phyloP scores from a whole-genome alignment of 2,797 vertebrate genomes.

The Alca torda region DNA sequence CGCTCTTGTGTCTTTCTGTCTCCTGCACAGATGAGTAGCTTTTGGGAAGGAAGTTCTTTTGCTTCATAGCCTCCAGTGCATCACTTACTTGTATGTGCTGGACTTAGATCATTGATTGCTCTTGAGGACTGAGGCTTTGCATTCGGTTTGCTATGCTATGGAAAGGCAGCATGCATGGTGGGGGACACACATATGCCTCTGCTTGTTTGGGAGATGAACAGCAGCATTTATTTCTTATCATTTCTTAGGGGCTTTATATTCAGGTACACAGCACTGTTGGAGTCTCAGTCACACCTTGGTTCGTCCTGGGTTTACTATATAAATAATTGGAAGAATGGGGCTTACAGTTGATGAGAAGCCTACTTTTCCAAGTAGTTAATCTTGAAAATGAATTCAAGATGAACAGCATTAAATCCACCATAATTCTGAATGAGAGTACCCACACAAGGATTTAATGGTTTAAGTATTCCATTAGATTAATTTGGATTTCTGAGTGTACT shows the following conservation, averaged over 20 bases:
- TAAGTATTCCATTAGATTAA: conserved; percentile 40
- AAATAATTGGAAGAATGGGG: background rate
- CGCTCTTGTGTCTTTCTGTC: background rate
- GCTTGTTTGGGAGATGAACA: background rate
- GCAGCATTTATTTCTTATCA: background rate
- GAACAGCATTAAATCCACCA: background rate
- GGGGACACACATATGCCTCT: background rate
- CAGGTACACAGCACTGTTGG: background rate
- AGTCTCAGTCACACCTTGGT: background rate
- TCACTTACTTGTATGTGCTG: background rate
- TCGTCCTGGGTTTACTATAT: background rate
- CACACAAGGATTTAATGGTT: background rate
- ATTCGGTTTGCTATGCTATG: background rate
- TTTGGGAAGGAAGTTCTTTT: background rate
- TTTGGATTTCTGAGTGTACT: conserved; percentile 32
- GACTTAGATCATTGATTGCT: background rate
- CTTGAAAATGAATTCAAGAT: background rate
- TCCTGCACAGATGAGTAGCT: background rate
- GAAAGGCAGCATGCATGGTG: background rate
- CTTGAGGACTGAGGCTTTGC: background rate
- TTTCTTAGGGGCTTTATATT: background rate
- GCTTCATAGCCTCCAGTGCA: background rate
- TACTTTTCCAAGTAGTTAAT: background rate
- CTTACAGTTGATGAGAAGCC: background rate
- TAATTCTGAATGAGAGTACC: background rate